phyloP scores from a whole-genome alignment of 2,888 invertebrate genomes.

The Diplazon laetatorius region DNA sequence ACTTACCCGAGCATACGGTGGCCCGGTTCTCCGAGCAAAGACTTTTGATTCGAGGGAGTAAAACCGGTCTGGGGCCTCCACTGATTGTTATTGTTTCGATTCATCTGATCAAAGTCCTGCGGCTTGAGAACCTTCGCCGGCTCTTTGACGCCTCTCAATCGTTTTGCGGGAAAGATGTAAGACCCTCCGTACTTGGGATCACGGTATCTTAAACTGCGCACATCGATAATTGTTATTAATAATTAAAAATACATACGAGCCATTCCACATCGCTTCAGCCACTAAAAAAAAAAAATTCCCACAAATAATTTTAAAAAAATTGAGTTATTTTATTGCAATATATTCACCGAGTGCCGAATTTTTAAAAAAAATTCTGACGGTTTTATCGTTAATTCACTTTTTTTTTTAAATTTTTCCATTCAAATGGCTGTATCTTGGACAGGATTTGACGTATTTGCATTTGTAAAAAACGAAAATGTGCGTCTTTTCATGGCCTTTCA shows the following conservation, averaged over 20 bases:
- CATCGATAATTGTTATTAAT: slow-evolving; percentile 2
- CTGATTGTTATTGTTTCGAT: slow-evolving; percentile 79
- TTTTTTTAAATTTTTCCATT: too few relatives aligned
- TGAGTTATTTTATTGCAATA: too few relatives aligned
- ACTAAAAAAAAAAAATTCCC: too few relatives aligned
- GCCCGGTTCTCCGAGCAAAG: slow-evolving; percentile 87
- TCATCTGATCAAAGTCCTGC: slow-evolving; percentile 88
- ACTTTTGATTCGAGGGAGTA: slow-evolving; percentile 86
- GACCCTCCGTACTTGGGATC: slow-evolving; percentile 91
- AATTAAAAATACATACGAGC: too few relatives aligned
- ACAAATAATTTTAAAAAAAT: too few relatives aligned
- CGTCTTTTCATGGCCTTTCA: too few relatives aligned
- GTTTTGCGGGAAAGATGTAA: slow-evolving; percentile 90
- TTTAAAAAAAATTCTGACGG: too few relatives aligned
- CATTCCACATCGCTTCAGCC: background rate
- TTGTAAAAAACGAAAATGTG: too few relatives aligned
- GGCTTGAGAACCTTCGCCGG: slow-evolving; percentile 92
- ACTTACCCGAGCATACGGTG: slow-evolving; percentile 89
- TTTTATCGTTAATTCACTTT: too few relatives aligned
- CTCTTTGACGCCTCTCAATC: slow-evolving; percentile 87
- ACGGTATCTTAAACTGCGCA: slow-evolving; percentile 87
- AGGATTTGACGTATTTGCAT: too few relatives aligned
- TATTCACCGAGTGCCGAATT: too few relatives aligned
- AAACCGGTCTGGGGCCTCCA: slow-evolving; percentile 93
- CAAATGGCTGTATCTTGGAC: too few relatives aligned